Evolutionary conservation across 2,113 vertebrate species (phyloP).

Genomic region (Antennarius striatus): DNA sequence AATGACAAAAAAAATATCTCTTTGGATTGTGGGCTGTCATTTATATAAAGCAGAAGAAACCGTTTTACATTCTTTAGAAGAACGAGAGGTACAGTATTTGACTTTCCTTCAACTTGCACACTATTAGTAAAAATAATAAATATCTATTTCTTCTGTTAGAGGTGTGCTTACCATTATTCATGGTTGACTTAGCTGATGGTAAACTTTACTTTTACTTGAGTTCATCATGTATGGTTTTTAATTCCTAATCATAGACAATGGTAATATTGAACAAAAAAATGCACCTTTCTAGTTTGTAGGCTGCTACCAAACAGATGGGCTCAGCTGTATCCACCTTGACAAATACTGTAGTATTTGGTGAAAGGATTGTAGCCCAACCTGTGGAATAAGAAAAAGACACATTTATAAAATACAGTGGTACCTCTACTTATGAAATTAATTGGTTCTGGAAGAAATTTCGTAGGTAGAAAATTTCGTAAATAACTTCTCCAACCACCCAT

Average conservation of each 20-base stretch:
- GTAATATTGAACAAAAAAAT: neutral
- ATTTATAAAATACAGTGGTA: too few species aligned
- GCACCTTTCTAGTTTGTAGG: neutral
- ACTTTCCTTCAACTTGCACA: conserved; percentile 48
- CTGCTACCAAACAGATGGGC: neutral
- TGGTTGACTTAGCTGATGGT: conserved; percentile 38
- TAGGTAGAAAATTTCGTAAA: too few species aligned
- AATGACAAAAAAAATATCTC: conserved; percentile 39
- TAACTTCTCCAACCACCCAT: too few species aligned
- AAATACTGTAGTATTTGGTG: neutral
- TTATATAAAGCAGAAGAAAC: conserved; percentile 43
- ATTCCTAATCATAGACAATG: conserved; percentile 11
- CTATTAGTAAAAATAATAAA: conserved; percentile 52
- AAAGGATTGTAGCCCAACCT: neutral
- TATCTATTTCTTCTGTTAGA: conserved; percentile 36
- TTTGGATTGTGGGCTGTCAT: conserved; percentile 35
- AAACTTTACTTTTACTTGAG: neutral
- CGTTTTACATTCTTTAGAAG: conserved; percentile 47
- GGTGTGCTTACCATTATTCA: conserved; percentile 34
- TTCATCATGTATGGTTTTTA: conserved; percentile 7
- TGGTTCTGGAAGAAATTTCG: too few species aligned
- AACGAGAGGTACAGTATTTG: conserved; percentile 50
- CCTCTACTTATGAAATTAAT: too few species aligned
- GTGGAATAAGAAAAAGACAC: neutral
- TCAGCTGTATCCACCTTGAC: neutral